These are phyloP conservation scores for Rhaphigaster nebulosa DNA, from an alignment of 2,888 invertebrate genomes.

Conservation along the genomic window DNA sequence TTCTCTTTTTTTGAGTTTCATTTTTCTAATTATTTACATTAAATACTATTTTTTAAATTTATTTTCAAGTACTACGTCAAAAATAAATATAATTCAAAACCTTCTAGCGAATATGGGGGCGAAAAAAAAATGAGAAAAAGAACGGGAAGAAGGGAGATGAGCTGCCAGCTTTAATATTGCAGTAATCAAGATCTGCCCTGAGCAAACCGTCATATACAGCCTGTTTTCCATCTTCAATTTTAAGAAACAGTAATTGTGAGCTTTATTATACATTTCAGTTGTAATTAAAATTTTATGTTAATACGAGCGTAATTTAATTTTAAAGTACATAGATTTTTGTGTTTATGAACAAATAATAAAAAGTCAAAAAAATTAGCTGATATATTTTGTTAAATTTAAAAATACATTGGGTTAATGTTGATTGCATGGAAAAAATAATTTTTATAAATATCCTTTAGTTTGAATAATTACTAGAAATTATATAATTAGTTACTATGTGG, in stretches of 20 bases:
- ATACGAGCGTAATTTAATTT: not conserved
- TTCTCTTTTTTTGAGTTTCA: too few relatives aligned
- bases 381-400: too few relatives aligned
- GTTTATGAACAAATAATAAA: too few relatives aligned
- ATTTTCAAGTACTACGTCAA: not conserved
- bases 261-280: not conserved
- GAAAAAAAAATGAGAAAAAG: not conserved
- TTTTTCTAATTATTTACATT: too few relatives aligned
- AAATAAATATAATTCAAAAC: not conserved
- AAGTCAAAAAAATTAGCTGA: too few relatives aligned
- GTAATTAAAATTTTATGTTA: not conserved
- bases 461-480: too few relatives aligned
- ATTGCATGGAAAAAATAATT: too few relatives aligned
- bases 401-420: too few relatives aligned
- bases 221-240: not conserved
- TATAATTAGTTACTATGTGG: too few relatives aligned
- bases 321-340: too few relatives aligned
- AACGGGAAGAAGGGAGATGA: not conserved
- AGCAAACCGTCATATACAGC: not conserved
- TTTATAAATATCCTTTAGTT: too few relatives aligned
- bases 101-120: not conserved
- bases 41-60: too few relatives aligned
- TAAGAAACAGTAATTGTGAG: not conserved
- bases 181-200: not conserved
- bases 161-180: not conserved